Evolutionary conservation across 2,888 invertebrate genomes (phyloP).

Genomic region (Tetheella fluctuosa): DNA sequence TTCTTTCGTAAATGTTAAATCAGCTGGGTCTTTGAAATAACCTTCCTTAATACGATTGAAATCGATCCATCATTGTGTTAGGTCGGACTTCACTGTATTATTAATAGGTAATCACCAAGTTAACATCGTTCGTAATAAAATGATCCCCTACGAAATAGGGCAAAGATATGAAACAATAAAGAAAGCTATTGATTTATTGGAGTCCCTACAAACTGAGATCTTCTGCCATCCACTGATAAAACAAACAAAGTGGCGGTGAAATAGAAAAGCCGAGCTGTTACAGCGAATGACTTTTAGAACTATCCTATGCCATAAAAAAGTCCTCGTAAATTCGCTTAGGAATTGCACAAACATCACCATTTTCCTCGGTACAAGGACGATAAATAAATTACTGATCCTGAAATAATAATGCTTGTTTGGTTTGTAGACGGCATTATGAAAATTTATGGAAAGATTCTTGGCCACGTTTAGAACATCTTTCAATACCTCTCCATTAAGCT

Average conservation of each 20-base stretch:
- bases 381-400: slow-evolving; percentile 15
- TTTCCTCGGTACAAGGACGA: slow-evolving; percentile 11
- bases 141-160: not conserved
- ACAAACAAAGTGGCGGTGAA: slow-evolving; percentile 16
- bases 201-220: not conserved
- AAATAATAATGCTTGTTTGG: slow-evolving; percentile 17
- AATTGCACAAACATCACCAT: slow-evolving; percentile 17
- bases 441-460: slow-evolving; percentile 14
- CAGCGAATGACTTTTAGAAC: slow-evolving; percentile 32
- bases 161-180: not conserved
- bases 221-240: slow-evolving; percentile 12
- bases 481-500: not conserved
- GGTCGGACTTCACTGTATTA: slow-evolving; percentile 1
- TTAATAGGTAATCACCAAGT: not conserved
- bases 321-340: slow-evolving; percentile 32
- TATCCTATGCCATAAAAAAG: slow-evolving; percentile 32
- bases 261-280: slow-evolving; percentile 30
- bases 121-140: not conserved
- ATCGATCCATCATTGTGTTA: not conserved
- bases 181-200: not conserved
- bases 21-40: not conserved
- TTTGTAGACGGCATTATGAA: slow-evolving; percentile 13
- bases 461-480: slow-evolving; percentile 6
- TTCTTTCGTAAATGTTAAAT: not conserved
- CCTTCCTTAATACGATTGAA: not conserved